phyloP scores from a whole-genome alignment of 2,113 vertebrate genomes.

The Riparia riparia region DNA sequence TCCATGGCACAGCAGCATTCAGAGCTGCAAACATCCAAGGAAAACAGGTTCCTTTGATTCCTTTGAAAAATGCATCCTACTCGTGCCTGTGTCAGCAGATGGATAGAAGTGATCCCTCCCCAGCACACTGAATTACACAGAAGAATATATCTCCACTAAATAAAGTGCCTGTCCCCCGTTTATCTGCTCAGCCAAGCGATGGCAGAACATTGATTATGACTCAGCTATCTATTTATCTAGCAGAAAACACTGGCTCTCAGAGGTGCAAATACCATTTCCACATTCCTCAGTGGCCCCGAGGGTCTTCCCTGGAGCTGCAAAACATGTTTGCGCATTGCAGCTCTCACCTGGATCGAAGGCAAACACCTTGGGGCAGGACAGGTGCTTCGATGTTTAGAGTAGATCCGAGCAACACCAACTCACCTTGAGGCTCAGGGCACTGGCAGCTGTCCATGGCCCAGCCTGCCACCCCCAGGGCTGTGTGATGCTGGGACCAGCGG shows the following conservation, averaged over 20 bases:
- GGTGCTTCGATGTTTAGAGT: neutral
- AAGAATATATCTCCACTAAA: neutral
- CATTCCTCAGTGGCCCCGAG: neutral
- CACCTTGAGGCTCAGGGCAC: neutral
- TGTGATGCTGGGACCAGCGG: neutral
- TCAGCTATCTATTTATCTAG: neutral
- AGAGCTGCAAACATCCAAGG: neutral
- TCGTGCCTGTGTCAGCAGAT: neutral
- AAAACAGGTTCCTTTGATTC: neutral
- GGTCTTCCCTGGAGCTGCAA: neutral
- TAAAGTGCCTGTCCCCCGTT: neutral
- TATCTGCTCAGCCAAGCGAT: neutral
- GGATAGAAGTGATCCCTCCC: neutral
- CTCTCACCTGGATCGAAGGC: neutral
- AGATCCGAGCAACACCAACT: neutral
- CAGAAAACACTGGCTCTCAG: neutral
- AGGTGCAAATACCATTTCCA: neutral
- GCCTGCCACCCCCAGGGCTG: neutral
- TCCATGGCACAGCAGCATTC: accelerated
- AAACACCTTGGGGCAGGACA: neutral
- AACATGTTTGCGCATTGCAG: neutral
- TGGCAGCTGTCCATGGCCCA: neutral
- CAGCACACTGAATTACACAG: neutral
- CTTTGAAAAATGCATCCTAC: neutral
- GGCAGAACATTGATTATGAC: neutral